A percentile compares a stretch with the other conserved stretches of the same genome.
Conservation (phyloP, 2,797 vertebrate species). For the Antrozous pallidus region DNA sequence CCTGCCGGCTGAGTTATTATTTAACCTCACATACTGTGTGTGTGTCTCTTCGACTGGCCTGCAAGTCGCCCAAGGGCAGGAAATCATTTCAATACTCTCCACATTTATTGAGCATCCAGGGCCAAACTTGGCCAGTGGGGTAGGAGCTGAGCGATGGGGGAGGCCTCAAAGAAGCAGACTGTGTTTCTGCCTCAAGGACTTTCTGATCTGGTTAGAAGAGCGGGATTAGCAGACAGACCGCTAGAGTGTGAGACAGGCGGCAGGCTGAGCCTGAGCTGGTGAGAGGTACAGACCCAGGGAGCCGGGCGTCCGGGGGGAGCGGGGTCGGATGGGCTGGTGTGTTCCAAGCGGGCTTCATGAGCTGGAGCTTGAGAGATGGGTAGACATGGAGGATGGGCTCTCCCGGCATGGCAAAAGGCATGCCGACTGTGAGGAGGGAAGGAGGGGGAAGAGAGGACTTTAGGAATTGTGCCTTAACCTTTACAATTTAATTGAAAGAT, state of each 20-base stretch:
- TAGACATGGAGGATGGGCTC: not conserved
- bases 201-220: constrained; percentile 67
- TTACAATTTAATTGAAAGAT: not conserved
- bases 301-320: not conserved
- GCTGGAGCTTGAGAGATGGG: not conserved
- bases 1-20: constrained; percentile 61
- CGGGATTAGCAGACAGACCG: constrained; percentile 49
- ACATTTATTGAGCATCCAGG: constrained; percentile 18
- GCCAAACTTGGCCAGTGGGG: not conserved
- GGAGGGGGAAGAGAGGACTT: not conserved
- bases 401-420: not conserved
- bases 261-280: not conserved
- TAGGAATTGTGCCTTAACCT: not conserved
- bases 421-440: not conserved
- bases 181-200: constrained; percentile 60
- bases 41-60: constrained; percentile 31
- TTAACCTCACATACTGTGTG: constrained; percentile 35
- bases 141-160: not conserved
- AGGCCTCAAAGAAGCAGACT: constrained; percentile 14
- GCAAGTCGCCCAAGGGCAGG: constrained; percentile 7
- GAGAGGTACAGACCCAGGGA: constrained; percentile 7
- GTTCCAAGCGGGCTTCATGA: not conserved
- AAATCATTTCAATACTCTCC: constrained; percentile 54
- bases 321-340: not conserved
- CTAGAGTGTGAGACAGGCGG: constrained; percentile 36